A percentile compares a stretch with the other conserved stretches of the same genome.
Evolutionary conservation across 2,113 vertebrate species (phyloP).

Genomic region (Condylura cristata): DNA sequence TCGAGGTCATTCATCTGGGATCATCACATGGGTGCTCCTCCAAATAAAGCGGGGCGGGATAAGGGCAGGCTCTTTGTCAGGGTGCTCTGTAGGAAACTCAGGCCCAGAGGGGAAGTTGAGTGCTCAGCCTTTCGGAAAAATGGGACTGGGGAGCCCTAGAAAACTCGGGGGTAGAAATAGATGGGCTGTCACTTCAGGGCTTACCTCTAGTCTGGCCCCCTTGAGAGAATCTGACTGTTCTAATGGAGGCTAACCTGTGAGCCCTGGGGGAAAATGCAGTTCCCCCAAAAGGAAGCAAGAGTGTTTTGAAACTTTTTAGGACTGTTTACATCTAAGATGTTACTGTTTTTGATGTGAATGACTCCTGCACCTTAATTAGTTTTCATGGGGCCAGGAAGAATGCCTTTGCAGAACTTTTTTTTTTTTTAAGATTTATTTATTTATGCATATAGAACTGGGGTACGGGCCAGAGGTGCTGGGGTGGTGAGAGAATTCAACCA

Average conservation of each 20-base stretch:
- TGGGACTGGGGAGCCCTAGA: not conserved
- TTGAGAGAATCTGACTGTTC: not conserved
- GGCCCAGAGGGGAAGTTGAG: not conserved
- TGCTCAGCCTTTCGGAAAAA: not conserved
- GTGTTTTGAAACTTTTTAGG: too few relatives aligned
- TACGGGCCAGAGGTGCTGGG: too few relatives aligned
- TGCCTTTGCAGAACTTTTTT: too few relatives aligned
- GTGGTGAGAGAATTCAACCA: too few relatives aligned
- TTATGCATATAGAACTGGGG: too few relatives aligned
- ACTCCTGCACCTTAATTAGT: too few relatives aligned
- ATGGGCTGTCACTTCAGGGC: not conserved
- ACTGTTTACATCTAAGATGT: not conserved
- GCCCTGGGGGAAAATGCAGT: not conserved
- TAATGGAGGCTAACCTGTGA: not conserved
- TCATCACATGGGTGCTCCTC: too few relatives aligned
- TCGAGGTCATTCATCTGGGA: not conserved
- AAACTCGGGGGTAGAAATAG: not conserved
- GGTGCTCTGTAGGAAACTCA: not conserved
- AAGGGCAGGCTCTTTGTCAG: not conserved
- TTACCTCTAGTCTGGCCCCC: too few relatives aligned
- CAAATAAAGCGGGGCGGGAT: too few relatives aligned
- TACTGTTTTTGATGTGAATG: too few relatives aligned
- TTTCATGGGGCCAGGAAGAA: too few relatives aligned
- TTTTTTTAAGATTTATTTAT: too few relatives aligned
- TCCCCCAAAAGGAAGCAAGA: not conserved